These are phyloP conservation scores for Equus przewalskii DNA, from an alignment of 2,113 vertebrate genomes.

Conservation along the genomic window DNA sequence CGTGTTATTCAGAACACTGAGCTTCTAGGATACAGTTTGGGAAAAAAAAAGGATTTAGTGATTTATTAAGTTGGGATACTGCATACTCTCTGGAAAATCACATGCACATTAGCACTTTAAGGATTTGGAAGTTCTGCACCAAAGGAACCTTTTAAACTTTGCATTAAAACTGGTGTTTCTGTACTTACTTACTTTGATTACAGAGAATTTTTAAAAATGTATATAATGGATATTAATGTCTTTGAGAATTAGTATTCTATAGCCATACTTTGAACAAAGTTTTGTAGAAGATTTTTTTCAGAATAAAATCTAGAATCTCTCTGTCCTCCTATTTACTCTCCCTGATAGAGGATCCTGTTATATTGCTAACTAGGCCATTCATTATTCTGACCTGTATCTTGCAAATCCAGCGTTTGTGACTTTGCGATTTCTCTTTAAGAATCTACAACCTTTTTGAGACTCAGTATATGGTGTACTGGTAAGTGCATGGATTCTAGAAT, in stretches of 20 bases:
- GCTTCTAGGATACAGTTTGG: background rate
- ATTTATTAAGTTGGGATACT: conserved; percentile 29
- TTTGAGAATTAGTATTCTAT: conserved; percentile 44
- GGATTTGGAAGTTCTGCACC: background rate
- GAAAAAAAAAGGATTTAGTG: background rate
- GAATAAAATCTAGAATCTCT: background rate
- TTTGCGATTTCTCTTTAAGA: conserved; percentile 30
- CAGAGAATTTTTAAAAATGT: background rate
- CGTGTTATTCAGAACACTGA: background rate
- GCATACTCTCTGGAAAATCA: background rate
- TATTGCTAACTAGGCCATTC: background rate
- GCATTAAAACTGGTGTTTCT: background rate
- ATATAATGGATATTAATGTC: background rate
- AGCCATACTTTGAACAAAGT: background rate
- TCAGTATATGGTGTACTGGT: background rate
- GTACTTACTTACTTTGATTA: background rate
- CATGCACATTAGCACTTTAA: background rate
- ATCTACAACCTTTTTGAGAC: background rate
- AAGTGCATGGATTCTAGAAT: conserved; percentile 16
- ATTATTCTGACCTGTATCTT: conserved; percentile 41
- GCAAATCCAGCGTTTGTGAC: conserved; percentile 7
- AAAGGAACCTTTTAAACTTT: conserved; percentile 1
- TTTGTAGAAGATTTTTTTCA: background rate
- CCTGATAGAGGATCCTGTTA: background rate
- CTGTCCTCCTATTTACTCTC: background rate